Conservation (phyloP, 1,140 invertebrate genomes). For the Panulirus ornatus region DNA sequence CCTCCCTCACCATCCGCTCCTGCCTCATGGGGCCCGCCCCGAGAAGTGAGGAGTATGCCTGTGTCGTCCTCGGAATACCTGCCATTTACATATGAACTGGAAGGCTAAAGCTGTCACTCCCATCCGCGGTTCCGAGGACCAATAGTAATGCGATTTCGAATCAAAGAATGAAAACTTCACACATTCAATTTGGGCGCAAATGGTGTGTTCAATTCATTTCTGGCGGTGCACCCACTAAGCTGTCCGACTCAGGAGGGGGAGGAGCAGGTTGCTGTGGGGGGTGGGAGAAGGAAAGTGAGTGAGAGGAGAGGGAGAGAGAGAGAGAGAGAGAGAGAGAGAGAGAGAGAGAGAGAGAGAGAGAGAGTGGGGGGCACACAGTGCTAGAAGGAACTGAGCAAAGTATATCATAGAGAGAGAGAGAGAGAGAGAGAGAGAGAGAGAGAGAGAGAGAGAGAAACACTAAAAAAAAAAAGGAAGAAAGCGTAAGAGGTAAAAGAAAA, state of each 20-base stretch:
- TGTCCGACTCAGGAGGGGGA: no score
- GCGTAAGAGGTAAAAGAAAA: no score
- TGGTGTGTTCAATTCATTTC: not conserved
- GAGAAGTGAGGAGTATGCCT: not conserved
- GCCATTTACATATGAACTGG: slow-evolving; percentile 11
- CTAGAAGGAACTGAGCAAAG: not conserved
- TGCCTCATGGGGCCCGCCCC: not conserved
- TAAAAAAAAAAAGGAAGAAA: not conserved
- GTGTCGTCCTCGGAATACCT: not conserved
- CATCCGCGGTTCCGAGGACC: not conserved
- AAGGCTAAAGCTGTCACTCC: slow-evolving; percentile 2
- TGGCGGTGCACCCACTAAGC: not conserved
- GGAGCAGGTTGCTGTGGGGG: not conserved
- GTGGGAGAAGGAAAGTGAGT: not conserved
- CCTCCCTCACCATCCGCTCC: not conserved
- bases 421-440: not conserved
- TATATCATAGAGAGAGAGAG: not conserved
- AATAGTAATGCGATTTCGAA: slow-evolving; percentile 18
- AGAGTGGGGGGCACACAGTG: not conserved
- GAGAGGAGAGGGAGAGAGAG: not conserved
- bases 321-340: not conserved
- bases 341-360: not conserved
- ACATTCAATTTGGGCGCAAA: slow-evolving; percentile 1
- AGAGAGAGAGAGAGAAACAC: not conserved
- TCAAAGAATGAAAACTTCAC: slow-evolving; percentile 6